phyloP scores from a whole-genome alignment of 2,113 vertebrate species.

The Gavia stellata region DNA sequence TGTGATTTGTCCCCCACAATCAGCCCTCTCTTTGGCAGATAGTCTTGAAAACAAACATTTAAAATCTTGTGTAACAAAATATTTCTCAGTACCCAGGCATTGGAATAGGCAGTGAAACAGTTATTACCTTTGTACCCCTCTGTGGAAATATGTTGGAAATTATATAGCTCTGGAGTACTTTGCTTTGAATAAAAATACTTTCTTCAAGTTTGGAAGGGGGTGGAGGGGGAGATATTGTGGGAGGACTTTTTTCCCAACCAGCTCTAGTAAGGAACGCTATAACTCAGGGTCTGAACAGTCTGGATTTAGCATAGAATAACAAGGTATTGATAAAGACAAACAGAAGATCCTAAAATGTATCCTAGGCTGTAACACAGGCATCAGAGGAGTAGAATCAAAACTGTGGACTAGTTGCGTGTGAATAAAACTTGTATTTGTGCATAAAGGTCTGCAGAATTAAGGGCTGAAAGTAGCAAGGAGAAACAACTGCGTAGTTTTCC shows the following conservation, averaged over 20 bases:
- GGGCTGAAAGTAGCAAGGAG: neutral
- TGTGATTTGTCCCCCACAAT: neutral
- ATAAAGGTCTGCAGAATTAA: neutral
- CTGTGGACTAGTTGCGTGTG: neutral
- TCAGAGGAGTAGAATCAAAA: neutral
- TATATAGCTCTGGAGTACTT: neutral
- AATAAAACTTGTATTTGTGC: neutral
- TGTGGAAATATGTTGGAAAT: neutral
- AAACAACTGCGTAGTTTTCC: neutral
- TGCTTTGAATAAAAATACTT: conserved; percentile 17
- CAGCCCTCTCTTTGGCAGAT: neutral
- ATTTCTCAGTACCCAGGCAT: neutral
- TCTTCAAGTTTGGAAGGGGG: neutral
- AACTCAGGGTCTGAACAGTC: neutral
- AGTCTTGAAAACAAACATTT: neutral
- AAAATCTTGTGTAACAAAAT: neutral
- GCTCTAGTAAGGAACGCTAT: neutral
- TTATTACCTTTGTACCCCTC: neutral
- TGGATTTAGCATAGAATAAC: neutral
- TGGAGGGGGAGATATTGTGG: neutral
- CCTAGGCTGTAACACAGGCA: neutral
- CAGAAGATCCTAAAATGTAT: neutral
- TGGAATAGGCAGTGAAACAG: neutral
- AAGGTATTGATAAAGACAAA: neutral
- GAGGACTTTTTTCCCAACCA: neutral